A percentile compares a stretch with the other conserved stretches of the same genome.
phyloP scores from a whole-genome alignment of 2,113 vertebrate species.

The Megaceryle maxima region DNA sequence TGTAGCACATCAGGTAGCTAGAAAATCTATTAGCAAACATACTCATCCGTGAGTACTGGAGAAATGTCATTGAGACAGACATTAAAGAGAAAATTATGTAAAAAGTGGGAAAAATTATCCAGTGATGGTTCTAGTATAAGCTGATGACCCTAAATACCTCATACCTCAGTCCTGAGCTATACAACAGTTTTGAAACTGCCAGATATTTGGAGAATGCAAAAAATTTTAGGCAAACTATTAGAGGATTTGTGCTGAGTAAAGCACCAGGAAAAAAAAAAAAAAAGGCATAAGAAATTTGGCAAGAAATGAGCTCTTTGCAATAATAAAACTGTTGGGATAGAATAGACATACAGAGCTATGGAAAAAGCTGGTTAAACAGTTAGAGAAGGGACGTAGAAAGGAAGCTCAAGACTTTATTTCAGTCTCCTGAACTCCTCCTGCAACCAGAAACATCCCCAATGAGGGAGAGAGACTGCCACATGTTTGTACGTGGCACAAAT shows the following conservation, averaged over 20 bases:
- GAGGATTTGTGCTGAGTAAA: neutral
- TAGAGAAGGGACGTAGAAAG: neutral
- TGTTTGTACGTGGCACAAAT: neutral
- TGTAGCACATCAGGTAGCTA: fast-evolving
- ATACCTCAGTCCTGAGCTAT: neutral
- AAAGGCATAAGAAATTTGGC: neutral
- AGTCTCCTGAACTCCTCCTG: neutral
- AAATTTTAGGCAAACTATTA: neutral
- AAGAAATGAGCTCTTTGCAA: neutral
- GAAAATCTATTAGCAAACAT: neutral
- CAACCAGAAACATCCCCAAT: neutral
- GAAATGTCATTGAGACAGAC: neutral
- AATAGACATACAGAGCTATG: neutral
- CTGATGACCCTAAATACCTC: neutral
- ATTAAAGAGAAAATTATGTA: neutral
- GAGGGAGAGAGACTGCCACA: neutral
- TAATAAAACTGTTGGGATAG: neutral
- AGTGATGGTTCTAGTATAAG: neutral
- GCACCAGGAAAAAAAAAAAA: neutral
- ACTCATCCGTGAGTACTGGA: neutral
- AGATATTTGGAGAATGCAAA: neutral
- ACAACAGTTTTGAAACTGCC: neutral
- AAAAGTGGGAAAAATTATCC: neutral
- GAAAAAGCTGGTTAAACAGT: neutral
- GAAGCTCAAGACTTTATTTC: neutral